Evolutionary conservation across 2,888 invertebrate genomes (phyloP).

Genomic region (Ophraella communa): DNA sequence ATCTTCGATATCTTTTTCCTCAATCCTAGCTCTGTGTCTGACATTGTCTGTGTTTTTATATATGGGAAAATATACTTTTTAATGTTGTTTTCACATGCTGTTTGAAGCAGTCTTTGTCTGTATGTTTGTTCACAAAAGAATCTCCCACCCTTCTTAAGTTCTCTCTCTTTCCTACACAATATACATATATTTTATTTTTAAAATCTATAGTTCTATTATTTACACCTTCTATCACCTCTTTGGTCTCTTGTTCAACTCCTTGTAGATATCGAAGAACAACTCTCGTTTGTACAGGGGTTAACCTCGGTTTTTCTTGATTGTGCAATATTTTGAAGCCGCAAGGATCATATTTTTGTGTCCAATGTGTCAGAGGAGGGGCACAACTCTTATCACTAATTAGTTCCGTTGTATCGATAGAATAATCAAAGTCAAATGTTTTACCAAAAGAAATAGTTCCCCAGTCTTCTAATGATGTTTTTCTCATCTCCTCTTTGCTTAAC

Average conservation of each 20-base stretch:
- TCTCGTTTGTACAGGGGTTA: not conserved
- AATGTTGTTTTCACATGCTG: not conserved
- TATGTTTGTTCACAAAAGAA: constrained; percentile 3
- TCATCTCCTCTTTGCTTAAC: not conserved
- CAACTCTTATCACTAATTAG: not conserved
- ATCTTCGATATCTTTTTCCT: not conserved
- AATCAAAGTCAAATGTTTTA: not conserved
- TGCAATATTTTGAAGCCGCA: not conserved
- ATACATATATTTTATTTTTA: not conserved
- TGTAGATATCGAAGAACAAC: not conserved
- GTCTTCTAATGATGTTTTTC: not conserved
- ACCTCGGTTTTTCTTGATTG: not conserved
- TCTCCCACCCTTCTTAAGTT: not conserved
- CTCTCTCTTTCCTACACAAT: constrained; percentile 1
- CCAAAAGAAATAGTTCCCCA: not conserved
- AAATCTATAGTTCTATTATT: not conserved
- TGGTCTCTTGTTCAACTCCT: not conserved
- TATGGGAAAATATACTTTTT: constrained; percentile 1
- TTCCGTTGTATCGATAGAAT: too few species aligned
- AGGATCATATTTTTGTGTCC: not conserved
- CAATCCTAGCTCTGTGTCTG: not conserved
- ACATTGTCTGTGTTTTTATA: not conserved
- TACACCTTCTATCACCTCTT: not conserved
- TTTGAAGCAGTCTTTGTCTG: not conserved
- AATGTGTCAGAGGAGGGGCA: not conserved